Evolutionary conservation across 1,140 invertebrate species (phyloP).

Genomic region (Heliconius himera): DNA sequence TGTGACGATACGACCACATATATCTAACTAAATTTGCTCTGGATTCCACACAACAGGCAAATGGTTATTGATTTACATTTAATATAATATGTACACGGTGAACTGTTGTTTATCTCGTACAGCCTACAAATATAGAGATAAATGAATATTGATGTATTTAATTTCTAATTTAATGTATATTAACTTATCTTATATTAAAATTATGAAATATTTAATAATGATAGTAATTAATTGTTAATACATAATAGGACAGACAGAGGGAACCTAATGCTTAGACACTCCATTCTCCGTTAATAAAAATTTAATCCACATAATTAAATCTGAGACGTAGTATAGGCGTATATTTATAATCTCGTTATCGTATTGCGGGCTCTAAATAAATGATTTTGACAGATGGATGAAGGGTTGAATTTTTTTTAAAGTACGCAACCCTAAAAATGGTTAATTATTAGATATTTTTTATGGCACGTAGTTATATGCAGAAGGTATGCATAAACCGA

Average conservation of each 20-base stretch:
- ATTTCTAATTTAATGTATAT: too few relatives aligned
- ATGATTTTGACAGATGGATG: too few relatives aligned
- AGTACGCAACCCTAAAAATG: too few relatives aligned
- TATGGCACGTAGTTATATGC: too few relatives aligned
- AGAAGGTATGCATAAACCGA: too few relatives aligned
- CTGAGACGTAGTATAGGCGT: background rate
- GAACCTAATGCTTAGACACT: too few relatives aligned
- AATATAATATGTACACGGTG: background rate
- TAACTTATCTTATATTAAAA: too few relatives aligned
- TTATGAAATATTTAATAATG: too few relatives aligned
- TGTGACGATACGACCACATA: background rate
- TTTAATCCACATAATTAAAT: background rate
- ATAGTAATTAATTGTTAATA: background rate
- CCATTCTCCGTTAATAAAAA: background rate
- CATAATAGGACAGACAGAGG: too few relatives aligned
- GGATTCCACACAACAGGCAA: conserved; percentile 5
- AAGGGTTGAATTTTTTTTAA: too few relatives aligned
- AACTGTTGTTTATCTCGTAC: background rate
- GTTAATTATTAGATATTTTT: too few relatives aligned
- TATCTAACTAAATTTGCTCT: background rate
- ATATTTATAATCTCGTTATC: background rate
- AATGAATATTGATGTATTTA: too few relatives aligned
- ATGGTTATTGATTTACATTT: conserved; percentile 4
- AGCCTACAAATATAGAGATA: background rate
- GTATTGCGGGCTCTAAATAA: background rate